Evolutionary conservation across 2,113 vertebrate genomes (phyloP), one percentile per base, ranked within the genome.

Genomic region (Zosterops japonicus): DNA sequence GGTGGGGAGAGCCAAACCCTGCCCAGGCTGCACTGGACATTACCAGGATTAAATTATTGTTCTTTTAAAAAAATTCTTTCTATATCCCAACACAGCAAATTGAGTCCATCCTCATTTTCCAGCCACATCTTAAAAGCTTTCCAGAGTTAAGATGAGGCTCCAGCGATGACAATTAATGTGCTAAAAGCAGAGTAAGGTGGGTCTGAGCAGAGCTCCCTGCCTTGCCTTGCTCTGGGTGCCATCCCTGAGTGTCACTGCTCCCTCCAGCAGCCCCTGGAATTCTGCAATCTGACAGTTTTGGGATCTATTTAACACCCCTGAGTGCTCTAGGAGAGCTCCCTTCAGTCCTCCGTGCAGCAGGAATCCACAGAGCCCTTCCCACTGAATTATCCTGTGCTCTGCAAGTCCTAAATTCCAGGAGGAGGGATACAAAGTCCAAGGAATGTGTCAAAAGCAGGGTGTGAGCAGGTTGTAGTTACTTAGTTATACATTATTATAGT

Each of bases 31-130:
- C 35, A 1, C 25, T 6, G 19, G 21, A 7, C 19, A 41, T 7
- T 0, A 2, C 44, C 56, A 6, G 7, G 2, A 8, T 1, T 5
- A 16, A 56, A 42, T 2, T 0, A 2, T 11, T 9, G 6, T 0
- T 24, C 1, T 1, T n/a, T 9, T 11, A 27, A 68, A 53, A 6
- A 64, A 61, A 6, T 17, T 9, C 28, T 1, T 41, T 3, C 55
- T 35, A 0, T 12, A 27, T 8, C 25, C 63, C 50, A 49, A 1
- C 17, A 12, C 24, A 41, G 59, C n/a, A 31, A 59, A 42, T 5
- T 7, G 20, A 33, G 19, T 4, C 53, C 46, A 19, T 3, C 16
- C 15, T 55, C 44, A 53, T 64, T 52, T 33, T 7, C 39, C 47
- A 60, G 53, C 2, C 47, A 16, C 39, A 39, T 39, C 39, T 39